Evolutionary conservation across 2,797 vertebrate species (phyloP).

Genomic region (Carcharodon carcharias): DNA sequence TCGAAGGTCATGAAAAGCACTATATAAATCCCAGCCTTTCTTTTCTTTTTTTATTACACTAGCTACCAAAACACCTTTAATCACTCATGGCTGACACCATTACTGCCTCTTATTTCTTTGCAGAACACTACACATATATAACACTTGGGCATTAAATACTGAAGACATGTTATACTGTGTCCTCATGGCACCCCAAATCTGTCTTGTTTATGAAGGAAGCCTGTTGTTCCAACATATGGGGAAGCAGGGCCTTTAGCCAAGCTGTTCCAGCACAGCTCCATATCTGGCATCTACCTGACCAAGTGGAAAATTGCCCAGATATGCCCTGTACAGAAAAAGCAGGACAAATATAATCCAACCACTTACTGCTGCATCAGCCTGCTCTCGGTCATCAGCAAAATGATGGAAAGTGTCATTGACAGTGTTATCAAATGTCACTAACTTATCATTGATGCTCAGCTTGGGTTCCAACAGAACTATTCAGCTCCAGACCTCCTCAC

Average conservation of each 20-base stretch:
- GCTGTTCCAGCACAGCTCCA: neutral
- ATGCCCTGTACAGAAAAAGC: neutral
- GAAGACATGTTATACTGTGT: neutral
- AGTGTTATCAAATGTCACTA: neutral
- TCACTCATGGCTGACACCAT: neutral
- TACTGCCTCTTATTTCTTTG: neutral
- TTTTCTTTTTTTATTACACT: neutral
- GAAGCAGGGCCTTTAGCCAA: neutral
- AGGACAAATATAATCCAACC: neutral
- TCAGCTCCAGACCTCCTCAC: no score
- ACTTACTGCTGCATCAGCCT: neutral
- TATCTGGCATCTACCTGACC: neutral
- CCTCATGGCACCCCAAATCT: neutral
- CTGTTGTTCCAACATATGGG: neutral
- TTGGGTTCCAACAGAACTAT: no score
- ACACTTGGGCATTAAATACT: no score
- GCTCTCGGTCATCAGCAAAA: neutral
- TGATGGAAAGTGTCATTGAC: neutral
- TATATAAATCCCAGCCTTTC: no score
- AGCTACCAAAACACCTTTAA: neutral
- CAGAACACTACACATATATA: no score
- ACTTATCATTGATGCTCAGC: no score
- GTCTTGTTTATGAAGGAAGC: neutral
- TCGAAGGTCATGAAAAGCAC: no score
- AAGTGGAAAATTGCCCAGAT: neutral